Conservation (phyloP, 2,113 vertebrate species). For the Tachysurus vachellii region DNA sequence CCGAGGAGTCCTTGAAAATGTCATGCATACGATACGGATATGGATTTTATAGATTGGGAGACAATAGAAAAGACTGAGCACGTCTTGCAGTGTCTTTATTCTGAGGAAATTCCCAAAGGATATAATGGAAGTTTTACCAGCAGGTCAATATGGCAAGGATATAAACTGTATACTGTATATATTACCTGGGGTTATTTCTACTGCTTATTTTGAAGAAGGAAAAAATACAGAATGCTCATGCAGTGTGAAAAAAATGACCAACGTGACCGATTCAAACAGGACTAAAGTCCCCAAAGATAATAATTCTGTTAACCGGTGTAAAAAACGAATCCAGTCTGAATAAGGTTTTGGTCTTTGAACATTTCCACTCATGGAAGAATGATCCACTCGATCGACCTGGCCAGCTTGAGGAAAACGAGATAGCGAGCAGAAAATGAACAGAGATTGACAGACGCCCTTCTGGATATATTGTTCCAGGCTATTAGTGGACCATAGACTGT, state of each 20-base stretch:
- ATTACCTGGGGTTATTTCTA: neutral
- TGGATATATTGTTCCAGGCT: conserved; percentile 35
- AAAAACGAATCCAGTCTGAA: neutral
- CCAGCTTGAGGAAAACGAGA: neutral
- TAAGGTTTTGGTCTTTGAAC: neutral
- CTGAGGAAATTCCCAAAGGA: neutral
- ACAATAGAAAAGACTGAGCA: neutral
- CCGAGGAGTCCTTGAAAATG: neutral
- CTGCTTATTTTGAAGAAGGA: neutral
- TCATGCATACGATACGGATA: neutral
- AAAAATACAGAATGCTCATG: neutral
- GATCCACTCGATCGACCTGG: conserved; percentile 1
- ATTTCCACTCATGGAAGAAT: neutral
- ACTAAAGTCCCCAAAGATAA: neutral
- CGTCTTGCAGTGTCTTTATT: neutral
- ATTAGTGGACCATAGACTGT: conserved; percentile 30
- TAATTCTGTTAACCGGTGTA: neutral
- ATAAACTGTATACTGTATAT: too few relatives aligned
- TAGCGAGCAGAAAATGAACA: neutral
- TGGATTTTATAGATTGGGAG: neutral
- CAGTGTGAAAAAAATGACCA: neutral
- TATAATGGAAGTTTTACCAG: neutral
- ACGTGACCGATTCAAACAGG: neutral
- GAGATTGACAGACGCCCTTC: neutral
- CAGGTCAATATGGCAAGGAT: neutral